Percentiles rank a stretch among this genome's conserved stretches.
Evolutionary conservation across 2,113 vertebrate species (phyloP).

Genomic region (Ciconia boyciana): DNA sequence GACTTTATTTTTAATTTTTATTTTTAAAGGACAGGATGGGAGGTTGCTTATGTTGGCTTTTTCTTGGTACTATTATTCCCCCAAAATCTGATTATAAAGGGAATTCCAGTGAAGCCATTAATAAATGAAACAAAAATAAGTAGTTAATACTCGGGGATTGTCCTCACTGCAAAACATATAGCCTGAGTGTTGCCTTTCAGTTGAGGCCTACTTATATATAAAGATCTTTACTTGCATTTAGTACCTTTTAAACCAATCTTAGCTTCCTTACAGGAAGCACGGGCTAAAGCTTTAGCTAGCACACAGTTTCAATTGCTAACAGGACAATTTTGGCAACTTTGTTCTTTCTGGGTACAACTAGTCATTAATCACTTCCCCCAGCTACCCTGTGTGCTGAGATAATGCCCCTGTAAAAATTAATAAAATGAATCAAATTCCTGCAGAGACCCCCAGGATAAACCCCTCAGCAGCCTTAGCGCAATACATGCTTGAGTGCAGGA

Average conservation of each 20-base stretch:
- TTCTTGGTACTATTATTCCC: not conserved
- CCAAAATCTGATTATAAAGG: not conserved
- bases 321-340: not conserved
- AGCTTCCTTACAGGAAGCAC: not conserved
- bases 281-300: not conserved
- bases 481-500: not conserved
- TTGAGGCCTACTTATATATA: not conserved
- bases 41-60: not conserved
- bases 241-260: not conserved
- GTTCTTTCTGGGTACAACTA: not conserved
- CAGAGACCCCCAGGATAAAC: not conserved
- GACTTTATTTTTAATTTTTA: conserved; percentile 8
- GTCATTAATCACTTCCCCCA: not conserved
- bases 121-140: not conserved
- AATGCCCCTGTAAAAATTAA: not conserved
- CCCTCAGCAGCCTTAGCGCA: not conserved
- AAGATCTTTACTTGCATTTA: not conserved
- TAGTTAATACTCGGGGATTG: not conserved
- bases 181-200: not conserved
- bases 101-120: conserved; percentile 8
- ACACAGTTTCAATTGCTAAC: not conserved
- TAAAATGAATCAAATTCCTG: not conserved
- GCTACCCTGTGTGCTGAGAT: not conserved
- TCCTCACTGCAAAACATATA: not conserved
- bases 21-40: not conserved